Percentiles rank a stretch among this genome's conserved stretches.
These are phyloP conservation scores for Ivindomyrus marchei DNA, from an alignment of 2,113 vertebrate species.

Conservation along the genomic window DNA sequence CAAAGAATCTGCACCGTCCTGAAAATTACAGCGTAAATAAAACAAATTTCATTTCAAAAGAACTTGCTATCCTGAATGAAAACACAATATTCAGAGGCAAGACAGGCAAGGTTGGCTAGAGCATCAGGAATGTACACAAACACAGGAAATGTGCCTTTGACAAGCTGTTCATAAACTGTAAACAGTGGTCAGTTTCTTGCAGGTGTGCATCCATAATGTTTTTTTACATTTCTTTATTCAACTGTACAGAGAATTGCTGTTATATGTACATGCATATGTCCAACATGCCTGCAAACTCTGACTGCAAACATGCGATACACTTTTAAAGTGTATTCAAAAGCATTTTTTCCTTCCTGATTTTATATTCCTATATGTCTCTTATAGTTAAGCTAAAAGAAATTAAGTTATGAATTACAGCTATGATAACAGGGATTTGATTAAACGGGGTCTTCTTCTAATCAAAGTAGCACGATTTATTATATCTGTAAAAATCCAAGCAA, in stretches of 20 bases:
- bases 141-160: background rate
- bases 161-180: background rate
- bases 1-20: background rate
- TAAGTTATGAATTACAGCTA: conserved; percentile 42
- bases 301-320: background rate
- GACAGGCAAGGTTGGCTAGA: background rate
- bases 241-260: background rate
- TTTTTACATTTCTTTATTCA: background rate
- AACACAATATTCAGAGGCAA: background rate
- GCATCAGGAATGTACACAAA: background rate
- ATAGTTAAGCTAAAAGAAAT: conserved; percentile 46
- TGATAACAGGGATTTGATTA: conserved; percentile 49
- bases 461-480: conserved; percentile 42
- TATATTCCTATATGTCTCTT: conserved; percentile 36
- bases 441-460: conserved; percentile 35
- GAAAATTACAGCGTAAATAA: background rate
- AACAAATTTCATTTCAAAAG: background rate
- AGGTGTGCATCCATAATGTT: background rate
- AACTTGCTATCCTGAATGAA: background rate
- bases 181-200: background rate
- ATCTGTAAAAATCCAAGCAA: conserved; percentile 26
- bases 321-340: background rate
- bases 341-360: conserved; percentile 9
- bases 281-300: background rate
- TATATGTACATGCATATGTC: background rate